These are phyloP conservation scores for Acleris laterana DNA, from an alignment of 2,888 invertebrate species.

Conservation along the genomic window DNA sequence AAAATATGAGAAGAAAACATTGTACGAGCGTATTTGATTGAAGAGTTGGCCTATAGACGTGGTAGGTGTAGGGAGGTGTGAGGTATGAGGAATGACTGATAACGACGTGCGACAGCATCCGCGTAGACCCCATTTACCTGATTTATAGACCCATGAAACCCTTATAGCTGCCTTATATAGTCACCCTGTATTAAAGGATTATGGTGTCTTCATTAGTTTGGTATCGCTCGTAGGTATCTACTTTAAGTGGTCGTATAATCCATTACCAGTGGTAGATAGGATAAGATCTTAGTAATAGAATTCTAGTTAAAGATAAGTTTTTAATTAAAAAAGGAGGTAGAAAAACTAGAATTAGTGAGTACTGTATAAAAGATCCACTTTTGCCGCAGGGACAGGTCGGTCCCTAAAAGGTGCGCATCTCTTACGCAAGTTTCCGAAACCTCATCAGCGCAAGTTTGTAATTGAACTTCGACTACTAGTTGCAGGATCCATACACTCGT, in stretches of 20 bases:
- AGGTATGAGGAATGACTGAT: constrained; percentile 59
- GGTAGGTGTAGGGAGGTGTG: constrained; percentile 39
- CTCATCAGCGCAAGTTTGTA: constrained; percentile 36
- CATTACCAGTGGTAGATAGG: too few species aligned
- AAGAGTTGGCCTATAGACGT: constrained; percentile 34
- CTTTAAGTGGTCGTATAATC: too few species aligned
- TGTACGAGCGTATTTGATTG: constrained; percentile 29
- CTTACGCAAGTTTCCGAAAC: constrained; percentile 31
- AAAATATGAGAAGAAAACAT: constrained; percentile 30
- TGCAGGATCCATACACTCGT: constrained; percentile 21
- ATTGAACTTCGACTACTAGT: constrained; percentile 34
- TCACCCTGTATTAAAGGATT: constrained; percentile 32
- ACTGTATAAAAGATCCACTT: background rate
- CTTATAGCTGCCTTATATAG: constrained; percentile 42
- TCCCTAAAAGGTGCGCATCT: constrained; percentile 13
- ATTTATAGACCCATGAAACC: constrained; percentile 59
- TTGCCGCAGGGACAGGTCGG: constrained; percentile 8
- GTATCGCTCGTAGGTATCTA: background rate
- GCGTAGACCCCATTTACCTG: constrained; percentile 59
- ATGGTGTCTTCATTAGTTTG: constrained; percentile 31
- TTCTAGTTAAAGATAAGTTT: background rate
- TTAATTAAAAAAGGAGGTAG: background rate
- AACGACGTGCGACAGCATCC: constrained; percentile 55
- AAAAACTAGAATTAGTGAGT: background rate
- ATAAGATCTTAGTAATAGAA: too few species aligned